Conservation (phyloP, 2,797 vertebrate species). For the Clarias fuscus region DNA sequence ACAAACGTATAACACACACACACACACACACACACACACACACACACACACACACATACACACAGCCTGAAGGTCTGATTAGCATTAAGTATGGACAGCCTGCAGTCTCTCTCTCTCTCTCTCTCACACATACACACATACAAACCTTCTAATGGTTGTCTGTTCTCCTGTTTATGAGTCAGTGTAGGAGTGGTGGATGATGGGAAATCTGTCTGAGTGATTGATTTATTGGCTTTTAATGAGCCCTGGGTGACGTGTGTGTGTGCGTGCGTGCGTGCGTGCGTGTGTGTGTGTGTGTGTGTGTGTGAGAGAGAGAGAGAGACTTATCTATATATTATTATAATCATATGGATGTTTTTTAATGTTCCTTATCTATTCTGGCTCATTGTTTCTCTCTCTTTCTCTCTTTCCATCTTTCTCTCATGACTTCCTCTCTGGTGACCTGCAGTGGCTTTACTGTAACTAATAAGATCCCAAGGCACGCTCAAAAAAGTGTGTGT, state of each 20-base stretch:
- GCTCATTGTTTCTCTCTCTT: not conserved
- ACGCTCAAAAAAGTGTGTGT: not conserved
- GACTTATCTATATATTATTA: not conserved
- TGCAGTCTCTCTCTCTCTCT: not conserved
- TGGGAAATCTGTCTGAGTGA: slow-evolving; percentile 8
- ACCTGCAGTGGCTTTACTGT: slow-evolving; percentile 21
- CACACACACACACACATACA: no score
- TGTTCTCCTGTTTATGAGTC: slow-evolving; percentile 10
- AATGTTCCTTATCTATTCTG: not conserved
- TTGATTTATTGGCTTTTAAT: slow-evolving; percentile 53
- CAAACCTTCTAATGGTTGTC: not conserved
- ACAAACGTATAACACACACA: slow-evolving; percentile 15
- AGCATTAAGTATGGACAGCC: slow-evolving; percentile 2
- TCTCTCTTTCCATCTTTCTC: slow-evolving; percentile 26
- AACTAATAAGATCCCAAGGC: slow-evolving; percentile 71
- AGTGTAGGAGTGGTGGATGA: not conserved
- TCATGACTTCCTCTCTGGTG: slow-evolving; percentile 42
- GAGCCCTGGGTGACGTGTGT: slow-evolving; percentile 14
- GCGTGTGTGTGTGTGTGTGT: not conserved
- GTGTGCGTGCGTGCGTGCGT: not conserved
- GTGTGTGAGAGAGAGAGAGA: not conserved
- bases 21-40: slow-evolving; percentile 7
- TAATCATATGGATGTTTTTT: not conserved
- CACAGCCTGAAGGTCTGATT: slow-evolving; percentile 33
- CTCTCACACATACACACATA: slow-evolving; percentile 8